Base-by-base conservation (phyloP, 2,888 invertebrate species). In the Helobdella robusta region DNA sequence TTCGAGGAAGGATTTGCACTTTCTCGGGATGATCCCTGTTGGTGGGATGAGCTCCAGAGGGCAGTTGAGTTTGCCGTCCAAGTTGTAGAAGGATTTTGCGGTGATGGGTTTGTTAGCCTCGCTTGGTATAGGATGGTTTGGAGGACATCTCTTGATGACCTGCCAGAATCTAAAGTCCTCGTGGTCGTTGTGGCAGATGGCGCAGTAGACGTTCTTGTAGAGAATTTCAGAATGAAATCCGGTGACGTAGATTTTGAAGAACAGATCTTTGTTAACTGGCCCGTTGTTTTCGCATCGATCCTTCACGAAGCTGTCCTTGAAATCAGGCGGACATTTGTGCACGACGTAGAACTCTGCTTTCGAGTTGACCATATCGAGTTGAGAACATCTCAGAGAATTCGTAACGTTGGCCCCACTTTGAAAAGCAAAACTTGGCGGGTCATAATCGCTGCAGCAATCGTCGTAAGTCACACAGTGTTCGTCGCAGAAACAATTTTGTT, bases 181-280 rank as follows among this genome's bases (percentile, higher is more conserved):
- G 8, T 52, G 40, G 25, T 70, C 73, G n/a, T 65, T 59, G 59
- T 74, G 68, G 62, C 76, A 76, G 3, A 70, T 44, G 2, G 75
- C 76, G 66, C 76, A 76, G 66, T 72, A 71, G 59, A 69, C 66
- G 62, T 75, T 75, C 32, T 68, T 67, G 68, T 73, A 75, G 20
- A 72, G 63, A 6, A 72, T 40, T 3, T 64, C 69, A 58, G 60
- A 66, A 36, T 3, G 28, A n/a, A 32, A 44, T 2, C 72, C 70
- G 11, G 68, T 66, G 44, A 74, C 74, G 2, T 72, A 72, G 28
- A 72, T 56, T 11, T 67, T 56, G 54, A 63, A 64, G 46, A 70
- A 69, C 6, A 59, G 44, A 44, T 65, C 65, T 6, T 28, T 46
- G 20, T 59, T 46, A 25, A 30, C 63, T 25, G 48, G 35, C 3